Conservation (phyloP, 2,113 vertebrate species). For the Tretioscincus oriximinensis region DNA sequence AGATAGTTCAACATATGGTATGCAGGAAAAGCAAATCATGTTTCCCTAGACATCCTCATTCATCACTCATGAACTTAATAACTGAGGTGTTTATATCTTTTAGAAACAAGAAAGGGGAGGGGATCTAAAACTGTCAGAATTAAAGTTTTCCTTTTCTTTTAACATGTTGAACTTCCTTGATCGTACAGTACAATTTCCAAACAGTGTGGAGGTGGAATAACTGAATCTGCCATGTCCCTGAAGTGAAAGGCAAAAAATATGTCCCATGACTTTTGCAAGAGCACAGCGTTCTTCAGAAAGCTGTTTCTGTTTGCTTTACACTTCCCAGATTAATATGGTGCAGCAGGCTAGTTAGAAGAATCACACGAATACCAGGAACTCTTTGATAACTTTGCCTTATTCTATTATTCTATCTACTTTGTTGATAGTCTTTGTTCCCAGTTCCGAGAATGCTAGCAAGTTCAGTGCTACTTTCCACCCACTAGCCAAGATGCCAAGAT, state of each 20-base stretch:
- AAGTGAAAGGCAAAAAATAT: conserved; percentile 46
- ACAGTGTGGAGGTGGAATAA: conserved; percentile 55
- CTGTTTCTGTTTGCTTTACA: conserved; percentile 33
- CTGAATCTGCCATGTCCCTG: conserved; percentile 47
- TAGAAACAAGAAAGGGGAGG: conserved; percentile 20
- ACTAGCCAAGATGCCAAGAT: conserved; percentile 14
- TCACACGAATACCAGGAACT: conserved; percentile 5
- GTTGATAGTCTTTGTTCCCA: neutral
- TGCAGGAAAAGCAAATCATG: conserved; percentile 45
- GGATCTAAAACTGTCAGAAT: conserved; percentile 1
- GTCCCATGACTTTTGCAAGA: conserved; percentile 45
- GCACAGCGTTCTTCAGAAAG: neutral
- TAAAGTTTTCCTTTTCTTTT: neutral
- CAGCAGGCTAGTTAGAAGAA: conserved; percentile 22
- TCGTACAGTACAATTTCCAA: conserved; percentile 47
- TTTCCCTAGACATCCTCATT: conserved; percentile 42
- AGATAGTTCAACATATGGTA: conserved; percentile 60
- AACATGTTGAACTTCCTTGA: conserved; percentile 27
- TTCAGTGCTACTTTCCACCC: conserved; percentile 2
- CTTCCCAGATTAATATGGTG: conserved; percentile 17
- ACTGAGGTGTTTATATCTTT: conserved; percentile 30
- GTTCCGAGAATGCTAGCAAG: neutral
- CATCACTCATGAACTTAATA: conserved; percentile 45
- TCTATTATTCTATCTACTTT: neutral
- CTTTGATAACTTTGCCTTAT: neutral